Conservation (phyloP, 2,888 invertebrate genomes). For the Sycophila texana region DNA sequence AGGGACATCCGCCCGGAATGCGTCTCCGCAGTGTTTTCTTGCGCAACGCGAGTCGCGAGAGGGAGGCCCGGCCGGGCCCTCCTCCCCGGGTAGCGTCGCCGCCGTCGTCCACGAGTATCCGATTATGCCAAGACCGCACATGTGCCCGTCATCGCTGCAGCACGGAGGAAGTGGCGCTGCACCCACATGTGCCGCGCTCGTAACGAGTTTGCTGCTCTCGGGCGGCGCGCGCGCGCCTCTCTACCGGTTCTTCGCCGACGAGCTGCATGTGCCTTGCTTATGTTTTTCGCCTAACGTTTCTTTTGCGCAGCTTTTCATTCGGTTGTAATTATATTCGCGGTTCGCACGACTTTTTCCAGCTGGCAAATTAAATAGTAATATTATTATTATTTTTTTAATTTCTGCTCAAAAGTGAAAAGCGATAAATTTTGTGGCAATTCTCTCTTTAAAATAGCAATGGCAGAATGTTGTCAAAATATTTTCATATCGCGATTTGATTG, state of each 20-base stretch:
- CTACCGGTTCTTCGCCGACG: conserved; percentile 21
- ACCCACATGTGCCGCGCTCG: conserved; percentile 16
- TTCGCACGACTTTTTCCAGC: background rate
- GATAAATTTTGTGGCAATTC: too few relatives aligned
- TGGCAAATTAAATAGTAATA: background rate
- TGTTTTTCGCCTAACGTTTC: background rate
- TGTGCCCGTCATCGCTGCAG: background rate
- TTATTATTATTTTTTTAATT: background rate
- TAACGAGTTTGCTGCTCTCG: background rate
- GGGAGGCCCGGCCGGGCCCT: background rate
- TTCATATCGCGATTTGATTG: too few relatives aligned
- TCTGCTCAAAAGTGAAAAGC: background rate
- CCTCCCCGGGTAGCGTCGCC: background rate
- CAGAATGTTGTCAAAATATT: too few relatives aligned
- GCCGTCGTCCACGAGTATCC: conserved; percentile 46
- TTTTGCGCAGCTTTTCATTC: background rate
- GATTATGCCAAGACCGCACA: conserved; percentile 46
- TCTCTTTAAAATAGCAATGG: too few relatives aligned
- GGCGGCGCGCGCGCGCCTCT: background rate
- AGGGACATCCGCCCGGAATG: conserved; percentile 16
- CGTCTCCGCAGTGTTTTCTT: conserved; percentile 36
- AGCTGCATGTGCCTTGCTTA: background rate
- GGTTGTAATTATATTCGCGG: background rate
- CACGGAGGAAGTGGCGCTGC: conserved; percentile 22
- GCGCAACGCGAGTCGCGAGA: conserved; percentile 11